Evolutionary conservation across 2,797 vertebrate genomes (phyloP).

Genomic region (Chrosomus eos): DNA sequence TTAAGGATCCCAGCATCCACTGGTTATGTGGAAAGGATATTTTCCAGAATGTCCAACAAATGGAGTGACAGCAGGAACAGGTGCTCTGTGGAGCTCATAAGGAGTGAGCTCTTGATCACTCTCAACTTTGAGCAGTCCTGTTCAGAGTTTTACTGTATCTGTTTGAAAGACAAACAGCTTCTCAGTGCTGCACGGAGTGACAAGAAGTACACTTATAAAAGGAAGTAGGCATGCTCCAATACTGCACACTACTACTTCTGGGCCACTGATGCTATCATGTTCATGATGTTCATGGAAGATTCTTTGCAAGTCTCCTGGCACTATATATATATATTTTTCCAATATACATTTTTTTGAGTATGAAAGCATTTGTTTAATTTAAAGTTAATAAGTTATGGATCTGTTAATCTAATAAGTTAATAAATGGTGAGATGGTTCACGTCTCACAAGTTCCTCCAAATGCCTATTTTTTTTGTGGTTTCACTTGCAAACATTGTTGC

Average conservation of each 20-base stretch:
- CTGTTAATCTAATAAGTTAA: background rate
- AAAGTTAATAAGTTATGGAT: background rate
- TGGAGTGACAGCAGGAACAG: slow-evolving; percentile 43
- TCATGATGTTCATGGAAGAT: no score
- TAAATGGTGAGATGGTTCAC: background rate
- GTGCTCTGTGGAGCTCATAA: slow-evolving; percentile 46
- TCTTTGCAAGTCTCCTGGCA: no score
- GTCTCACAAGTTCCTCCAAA: background rate
- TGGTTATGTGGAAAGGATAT: slow-evolving; percentile 46
- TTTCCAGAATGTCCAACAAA: slow-evolving; percentile 35
- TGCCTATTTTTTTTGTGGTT: no score
- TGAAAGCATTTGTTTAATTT: background rate
- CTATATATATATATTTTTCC: background rate
- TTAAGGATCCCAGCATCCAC: slow-evolving; percentile 45
- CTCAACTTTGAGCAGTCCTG: slow-evolving; percentile 44
- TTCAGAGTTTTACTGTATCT: slow-evolving; percentile 46
- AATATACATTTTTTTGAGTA: background rate
- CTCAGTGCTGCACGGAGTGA: slow-evolving; percentile 46
- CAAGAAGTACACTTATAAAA: slow-evolving; percentile 41
- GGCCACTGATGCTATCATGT: background rate
- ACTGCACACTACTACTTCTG: slow-evolving; percentile 15
- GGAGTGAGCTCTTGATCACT: slow-evolving; percentile 44
- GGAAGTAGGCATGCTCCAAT: slow-evolving; percentile 32
- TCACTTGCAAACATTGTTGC: no score
- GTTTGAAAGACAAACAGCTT: slow-evolving; percentile 44